These are phyloP conservation scores for Drosophila subpulchrella DNA, from an alignment of 1,140 invertebrate genomes.

Conservation along the genomic window DNA sequence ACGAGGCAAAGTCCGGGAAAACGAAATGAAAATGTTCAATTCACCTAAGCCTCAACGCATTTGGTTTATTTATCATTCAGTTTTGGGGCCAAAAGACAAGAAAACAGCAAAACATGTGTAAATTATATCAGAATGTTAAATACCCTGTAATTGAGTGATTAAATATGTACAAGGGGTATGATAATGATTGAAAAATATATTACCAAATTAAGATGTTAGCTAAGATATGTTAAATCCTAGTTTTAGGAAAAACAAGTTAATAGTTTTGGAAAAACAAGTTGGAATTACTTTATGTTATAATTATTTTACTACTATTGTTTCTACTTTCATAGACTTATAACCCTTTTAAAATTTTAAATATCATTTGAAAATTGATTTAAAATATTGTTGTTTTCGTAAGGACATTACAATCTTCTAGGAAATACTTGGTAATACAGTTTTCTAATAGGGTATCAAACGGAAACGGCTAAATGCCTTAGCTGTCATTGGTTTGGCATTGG, in stretches of 20 bases:
- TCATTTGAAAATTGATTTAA: too few species aligned
- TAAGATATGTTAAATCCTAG: too few species aligned
- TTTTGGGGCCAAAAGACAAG: conserved; percentile 3
- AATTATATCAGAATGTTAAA: not conserved
- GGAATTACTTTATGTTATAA: too few species aligned
- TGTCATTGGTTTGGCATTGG: conserved; percentile 33
- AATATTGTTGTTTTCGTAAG: too few species aligned
- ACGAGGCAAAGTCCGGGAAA: conserved; percentile 1
- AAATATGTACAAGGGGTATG: not conserved
- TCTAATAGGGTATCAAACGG: conserved; percentile 6
- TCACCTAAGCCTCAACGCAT: conserved; percentile 40
- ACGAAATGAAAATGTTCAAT: conserved; percentile 49
- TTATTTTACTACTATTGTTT: too few species aligned
- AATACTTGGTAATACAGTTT: not conserved
- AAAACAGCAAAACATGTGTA: not conserved
- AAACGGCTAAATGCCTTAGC: conserved; percentile 30
- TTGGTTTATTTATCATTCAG: conserved; percentile 58
- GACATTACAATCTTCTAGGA: not conserved
- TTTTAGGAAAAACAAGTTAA: too few species aligned
- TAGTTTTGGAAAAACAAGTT: too few species aligned
- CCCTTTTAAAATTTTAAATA: too few species aligned
- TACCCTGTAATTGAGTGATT: not conserved
- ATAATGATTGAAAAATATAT: too few species aligned
- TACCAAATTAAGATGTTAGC: too few species aligned
- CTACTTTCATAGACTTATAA: too few species aligned